These are phyloP conservation scores for Drosophila limbata DNA, from an alignment of 2,888 invertebrate genomes.

Conservation along the genomic window DNA sequence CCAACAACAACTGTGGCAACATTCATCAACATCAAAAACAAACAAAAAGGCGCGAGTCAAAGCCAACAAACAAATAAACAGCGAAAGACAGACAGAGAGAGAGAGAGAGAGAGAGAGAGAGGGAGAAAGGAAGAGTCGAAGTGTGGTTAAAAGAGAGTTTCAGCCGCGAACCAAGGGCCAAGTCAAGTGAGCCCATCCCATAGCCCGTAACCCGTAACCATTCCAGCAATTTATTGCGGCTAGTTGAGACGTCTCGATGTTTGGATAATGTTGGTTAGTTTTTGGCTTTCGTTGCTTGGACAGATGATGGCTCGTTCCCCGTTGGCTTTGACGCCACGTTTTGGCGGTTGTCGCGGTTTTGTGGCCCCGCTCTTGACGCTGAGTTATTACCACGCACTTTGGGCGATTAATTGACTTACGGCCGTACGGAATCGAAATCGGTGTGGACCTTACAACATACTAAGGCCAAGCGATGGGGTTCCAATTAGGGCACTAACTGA, in stretches of 20 bases:
- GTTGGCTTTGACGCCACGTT: constrained; percentile 74
- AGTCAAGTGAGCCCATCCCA: constrained; percentile 14
- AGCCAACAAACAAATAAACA: constrained; percentile 56
- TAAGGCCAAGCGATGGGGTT: constrained; percentile 58
- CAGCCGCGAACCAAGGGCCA: constrained; percentile 8
- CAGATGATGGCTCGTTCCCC: constrained; percentile 36
- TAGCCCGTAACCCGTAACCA: constrained; percentile 11
- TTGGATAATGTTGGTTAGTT: constrained; percentile 38
- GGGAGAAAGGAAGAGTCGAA: constrained; percentile 1
- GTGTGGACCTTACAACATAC: constrained; percentile 19
- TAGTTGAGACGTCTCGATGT: constrained; percentile 70
- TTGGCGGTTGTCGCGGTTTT: constrained; percentile 80
- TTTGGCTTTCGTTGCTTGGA: constrained; percentile 17
- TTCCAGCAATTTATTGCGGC: constrained; percentile 63
- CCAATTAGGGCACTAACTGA: constrained; percentile 59
- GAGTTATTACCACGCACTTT: constrained; percentile 73
- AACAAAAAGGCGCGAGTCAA: constrained; percentile 77
- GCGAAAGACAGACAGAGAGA: constrained; percentile 6
- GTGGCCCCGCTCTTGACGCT: constrained; percentile 27
- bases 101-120: not conserved
- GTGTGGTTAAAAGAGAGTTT: constrained; percentile 18
- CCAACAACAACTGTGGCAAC: constrained; percentile 73
- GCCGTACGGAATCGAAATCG: constrained; percentile 15
- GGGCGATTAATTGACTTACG: constrained; percentile 74
- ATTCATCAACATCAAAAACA: constrained; percentile 79